These are phyloP conservation scores for Muscicapa striata DNA, from an alignment of 2,797 vertebrate species.

Conservation along the genomic window DNA sequence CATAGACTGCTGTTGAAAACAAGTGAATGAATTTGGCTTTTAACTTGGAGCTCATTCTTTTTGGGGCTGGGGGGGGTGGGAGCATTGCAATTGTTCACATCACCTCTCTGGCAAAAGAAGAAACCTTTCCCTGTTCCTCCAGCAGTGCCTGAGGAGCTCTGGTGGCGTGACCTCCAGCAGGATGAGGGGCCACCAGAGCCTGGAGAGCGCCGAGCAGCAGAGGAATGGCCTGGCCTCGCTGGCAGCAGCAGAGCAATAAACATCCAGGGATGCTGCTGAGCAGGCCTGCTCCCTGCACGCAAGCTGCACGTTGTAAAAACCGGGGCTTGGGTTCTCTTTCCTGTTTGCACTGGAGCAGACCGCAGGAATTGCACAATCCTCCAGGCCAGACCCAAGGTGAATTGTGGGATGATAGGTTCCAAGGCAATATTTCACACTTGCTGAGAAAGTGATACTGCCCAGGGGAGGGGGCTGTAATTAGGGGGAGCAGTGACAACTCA, in stretches of 20 bases:
- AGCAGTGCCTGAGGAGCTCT: neutral
- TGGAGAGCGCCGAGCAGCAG: neutral
- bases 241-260: constrained; percentile 1
- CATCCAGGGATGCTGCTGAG: constrained; percentile 11
- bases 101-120: neutral
- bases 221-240: neutral
- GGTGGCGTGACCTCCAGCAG: neutral
- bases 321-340: constrained; percentile 27
- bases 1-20: neutral
- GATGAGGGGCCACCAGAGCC: neutral
- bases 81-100: neutral
- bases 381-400: constrained; percentile 36
- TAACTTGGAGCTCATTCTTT: neutral
- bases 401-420: neutral
- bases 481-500: constrained; percentile 12
- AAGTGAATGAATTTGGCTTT: neutral
- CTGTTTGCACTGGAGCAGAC: constrained; percentile 69
- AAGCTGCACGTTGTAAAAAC: constrained; percentile 65
- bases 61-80: neutral
- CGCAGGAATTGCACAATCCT: constrained; percentile 34
- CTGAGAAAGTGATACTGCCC: constrained; percentile 50
- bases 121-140: neutral
- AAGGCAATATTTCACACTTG: constrained; percentile 60
- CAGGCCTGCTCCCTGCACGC: constrained; percentile 28
- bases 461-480: constrained; percentile 32